Evolutionary conservation across 2,888 invertebrate genomes (phyloP).

Genomic region (Cotesia congregata): DNA sequence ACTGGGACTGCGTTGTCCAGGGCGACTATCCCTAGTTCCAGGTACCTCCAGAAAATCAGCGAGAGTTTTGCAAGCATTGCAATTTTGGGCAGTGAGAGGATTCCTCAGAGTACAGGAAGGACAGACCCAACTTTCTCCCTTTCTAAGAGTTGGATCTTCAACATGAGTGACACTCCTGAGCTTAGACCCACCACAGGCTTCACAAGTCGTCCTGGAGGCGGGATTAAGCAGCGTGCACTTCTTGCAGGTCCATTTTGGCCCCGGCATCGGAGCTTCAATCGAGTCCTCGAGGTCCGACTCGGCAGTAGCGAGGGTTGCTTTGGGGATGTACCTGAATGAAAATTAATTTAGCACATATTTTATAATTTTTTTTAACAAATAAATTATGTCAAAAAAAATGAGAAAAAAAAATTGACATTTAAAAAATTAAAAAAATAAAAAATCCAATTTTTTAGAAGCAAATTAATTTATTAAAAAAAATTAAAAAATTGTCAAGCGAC

Average conservation of each 20-base stretch:
- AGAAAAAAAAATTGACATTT: too few relatives aligned
- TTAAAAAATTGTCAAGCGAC: too few relatives aligned
- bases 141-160: constrained; percentile 79
- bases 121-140: constrained; percentile 79
- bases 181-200: constrained; percentile 89
- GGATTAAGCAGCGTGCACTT: constrained; percentile 91
- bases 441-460: too few relatives aligned
- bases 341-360: too few relatives aligned
- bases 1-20: constrained; percentile 66
- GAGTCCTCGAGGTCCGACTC: constrained; percentile 77
- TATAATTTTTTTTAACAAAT: too few relatives aligned
- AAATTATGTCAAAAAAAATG: too few relatives aligned
- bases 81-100: constrained; percentile 77
- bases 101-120: constrained; percentile 87
- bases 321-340: constrained; percentile 66
- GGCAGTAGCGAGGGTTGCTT: constrained; percentile 65
- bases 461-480: too few relatives aligned
- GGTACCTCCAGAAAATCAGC: constrained; percentile 69
- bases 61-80: constrained; percentile 83
- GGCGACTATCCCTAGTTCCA: constrained; percentile 51
- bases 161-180: constrained; percentile 77
- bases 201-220: constrained; percentile 79
- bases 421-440: too few relatives aligned
- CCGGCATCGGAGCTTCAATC: constrained; percentile 62
- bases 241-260: constrained; percentile 82